phyloP scores from a whole-genome alignment of 2,888 invertebrate species.

The Litoditis marina region DNA sequence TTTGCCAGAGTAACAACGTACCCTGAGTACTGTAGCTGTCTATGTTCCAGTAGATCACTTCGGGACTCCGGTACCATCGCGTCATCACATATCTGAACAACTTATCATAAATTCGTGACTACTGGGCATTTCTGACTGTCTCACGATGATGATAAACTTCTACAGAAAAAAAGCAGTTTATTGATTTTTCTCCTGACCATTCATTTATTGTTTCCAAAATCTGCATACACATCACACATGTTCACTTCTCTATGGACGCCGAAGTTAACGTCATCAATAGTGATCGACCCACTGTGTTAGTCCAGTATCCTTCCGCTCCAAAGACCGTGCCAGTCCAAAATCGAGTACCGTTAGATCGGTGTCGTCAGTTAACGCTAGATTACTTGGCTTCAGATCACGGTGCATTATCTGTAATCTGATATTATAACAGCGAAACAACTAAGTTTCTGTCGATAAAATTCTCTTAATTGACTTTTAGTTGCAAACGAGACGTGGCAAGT shows the following conservation, averaged over 20 bases:
- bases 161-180: too few relatives aligned
- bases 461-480: not conserved
- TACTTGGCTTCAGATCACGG: slow-evolving; percentile 58
- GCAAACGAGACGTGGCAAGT: not conserved
- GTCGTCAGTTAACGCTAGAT: slow-evolving; percentile 47
- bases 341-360: slow-evolving; percentile 57
- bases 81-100: slow-evolving; percentile 59
- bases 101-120: too few relatives aligned
- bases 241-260: too few relatives aligned
- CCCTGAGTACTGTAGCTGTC: slow-evolving; percentile 43
- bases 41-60: slow-evolving; percentile 60
- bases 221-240: too few relatives aligned
- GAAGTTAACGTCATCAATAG: too few relatives aligned
- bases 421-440: not conserved
- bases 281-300: slow-evolving; percentile 44
- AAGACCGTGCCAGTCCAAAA: slow-evolving; percentile 55
- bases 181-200: too few relatives aligned
- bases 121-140: too few relatives aligned
- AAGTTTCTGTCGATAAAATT: too few relatives aligned
- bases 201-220: too few relatives aligned
- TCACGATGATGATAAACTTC: too few relatives aligned
- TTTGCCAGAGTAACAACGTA: slow-evolving; percentile 14
- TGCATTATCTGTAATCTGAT: slow-evolving; percentile 50
- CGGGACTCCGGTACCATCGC: slow-evolving; percentile 58
- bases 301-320: slow-evolving; percentile 35